Conservation (phyloP, 2,888 invertebrate species). For the Eristalis pertinax region DNA sequence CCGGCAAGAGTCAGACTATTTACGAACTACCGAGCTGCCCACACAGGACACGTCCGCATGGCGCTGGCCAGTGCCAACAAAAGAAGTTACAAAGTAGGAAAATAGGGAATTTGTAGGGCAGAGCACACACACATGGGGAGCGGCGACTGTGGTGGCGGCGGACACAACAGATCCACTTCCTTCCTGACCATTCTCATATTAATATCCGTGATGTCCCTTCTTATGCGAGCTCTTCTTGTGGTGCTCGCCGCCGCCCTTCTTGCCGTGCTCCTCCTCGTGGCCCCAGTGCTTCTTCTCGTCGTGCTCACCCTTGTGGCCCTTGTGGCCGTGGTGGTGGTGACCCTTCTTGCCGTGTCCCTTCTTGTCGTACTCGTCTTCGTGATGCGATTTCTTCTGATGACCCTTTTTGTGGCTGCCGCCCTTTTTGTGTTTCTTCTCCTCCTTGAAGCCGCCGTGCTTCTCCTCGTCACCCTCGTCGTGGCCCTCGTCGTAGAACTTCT, state of each 20-base stretch:
- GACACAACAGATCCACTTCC: slow-evolving; percentile 55
- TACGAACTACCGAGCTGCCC: slow-evolving; percentile 44
- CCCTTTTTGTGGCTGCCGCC: slow-evolving; percentile 91
- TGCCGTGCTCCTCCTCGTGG: slow-evolving; percentile 88
- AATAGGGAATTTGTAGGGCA: neutral
- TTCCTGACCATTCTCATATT: slow-evolving; percentile 47
- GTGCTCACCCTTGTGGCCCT: slow-evolving; percentile 89
- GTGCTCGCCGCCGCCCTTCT: slow-evolving; percentile 90
- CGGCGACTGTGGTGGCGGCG: neutral
- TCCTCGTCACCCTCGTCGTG: slow-evolving; percentile 91
- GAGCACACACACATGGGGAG: slow-evolving; percentile 23
- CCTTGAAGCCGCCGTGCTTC: slow-evolving; percentile 90
- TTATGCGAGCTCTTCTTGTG: slow-evolving; percentile 87
- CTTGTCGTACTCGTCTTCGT: slow-evolving; percentile 90
- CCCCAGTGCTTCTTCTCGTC: slow-evolving; percentile 90
- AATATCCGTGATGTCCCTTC: slow-evolving; percentile 79
- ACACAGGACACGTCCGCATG: neutral
- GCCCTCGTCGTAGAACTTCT: slow-evolving; percentile 92
- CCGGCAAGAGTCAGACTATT: slow-evolving; percentile 51
- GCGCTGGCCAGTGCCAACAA: neutral
- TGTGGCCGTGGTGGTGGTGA: slow-evolving; percentile 89
- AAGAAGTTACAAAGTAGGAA: slow-evolving; percentile 3
- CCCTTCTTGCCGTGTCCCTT: slow-evolving; percentile 91
- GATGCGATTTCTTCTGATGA: slow-evolving; percentile 89
- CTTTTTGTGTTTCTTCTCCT: slow-evolving; percentile 91